phyloP scores from a whole-genome alignment of 2,888 invertebrate species.

The Hyposoter dolosus region DNA sequence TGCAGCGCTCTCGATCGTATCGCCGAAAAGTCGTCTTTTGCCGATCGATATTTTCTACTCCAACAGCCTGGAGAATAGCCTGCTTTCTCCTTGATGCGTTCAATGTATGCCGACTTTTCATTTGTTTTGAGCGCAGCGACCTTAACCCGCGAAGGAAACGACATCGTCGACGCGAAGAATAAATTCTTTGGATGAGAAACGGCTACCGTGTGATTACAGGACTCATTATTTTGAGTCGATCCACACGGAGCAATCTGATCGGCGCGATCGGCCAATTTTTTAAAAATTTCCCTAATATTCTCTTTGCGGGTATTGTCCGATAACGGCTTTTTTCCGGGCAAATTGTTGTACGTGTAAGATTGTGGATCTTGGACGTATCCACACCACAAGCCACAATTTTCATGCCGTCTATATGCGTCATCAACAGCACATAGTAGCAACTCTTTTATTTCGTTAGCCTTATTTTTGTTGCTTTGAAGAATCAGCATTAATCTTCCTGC shows the following conservation, averaged over 20 bases:
- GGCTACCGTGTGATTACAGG: neutral
- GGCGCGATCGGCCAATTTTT: neutral
- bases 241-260: neutral
- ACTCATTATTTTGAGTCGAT: constrained; percentile 3
- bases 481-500: neutral
- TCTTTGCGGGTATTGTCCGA: constrained; percentile 22
- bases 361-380: constrained; percentile 8
- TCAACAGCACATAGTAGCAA: neutral
- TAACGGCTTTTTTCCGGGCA: constrained; percentile 22
- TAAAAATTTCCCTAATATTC: neutral
- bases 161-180: constrained; percentile 9
- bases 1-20: no score
- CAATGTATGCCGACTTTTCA: constrained; percentile 18
- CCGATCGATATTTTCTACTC: constrained; percentile 19
- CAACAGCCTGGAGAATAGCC: constrained; percentile 22
- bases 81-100: constrained; percentile 6
- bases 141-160: constrained; percentile 12
- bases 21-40: constrained; percentile 10
- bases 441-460: neutral
- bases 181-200: constrained; percentile 1
- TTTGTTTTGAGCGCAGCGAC: constrained; percentile 24
- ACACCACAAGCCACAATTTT: constrained; percentile 28
- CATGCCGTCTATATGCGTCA: constrained; percentile 24
- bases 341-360: constrained; percentile 1
- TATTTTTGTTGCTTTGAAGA: neutral